These are phyloP conservation scores for Felis chaus DNA, from an alignment of 2,113 vertebrate genomes.

Conservation along the genomic window DNA sequence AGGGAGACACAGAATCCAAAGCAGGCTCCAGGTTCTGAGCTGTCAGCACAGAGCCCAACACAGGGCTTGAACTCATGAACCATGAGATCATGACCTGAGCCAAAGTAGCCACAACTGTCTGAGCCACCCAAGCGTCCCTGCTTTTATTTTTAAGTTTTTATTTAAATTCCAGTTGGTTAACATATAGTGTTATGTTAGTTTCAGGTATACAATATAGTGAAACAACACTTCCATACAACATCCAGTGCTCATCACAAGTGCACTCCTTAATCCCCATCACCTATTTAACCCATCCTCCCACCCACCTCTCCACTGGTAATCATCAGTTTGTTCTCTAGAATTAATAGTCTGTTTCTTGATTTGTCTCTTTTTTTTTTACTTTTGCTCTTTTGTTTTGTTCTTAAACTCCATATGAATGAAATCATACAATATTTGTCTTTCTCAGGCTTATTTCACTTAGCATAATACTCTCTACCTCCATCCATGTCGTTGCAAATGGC, in stretches of 20 bases:
- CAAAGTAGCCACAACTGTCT: too few relatives aligned
- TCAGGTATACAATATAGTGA: not conserved
- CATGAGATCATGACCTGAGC: too few relatives aligned
- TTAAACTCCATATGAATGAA: not conserved
- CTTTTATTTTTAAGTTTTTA: not conserved
- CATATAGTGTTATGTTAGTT: not conserved
- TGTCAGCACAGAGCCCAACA: too few relatives aligned
- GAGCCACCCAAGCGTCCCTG: too few relatives aligned
- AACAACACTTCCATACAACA: not conserved
- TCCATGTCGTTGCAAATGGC: not conserved
- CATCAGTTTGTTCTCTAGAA: not conserved
- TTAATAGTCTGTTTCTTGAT: not conserved
- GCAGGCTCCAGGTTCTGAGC: too few relatives aligned
- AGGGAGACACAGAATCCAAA: too few relatives aligned
- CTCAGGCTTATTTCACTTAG: not conserved
- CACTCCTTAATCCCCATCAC: not conserved
- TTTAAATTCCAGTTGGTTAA: not conserved
- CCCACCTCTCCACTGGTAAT: not conserved
- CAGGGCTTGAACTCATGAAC: too few relatives aligned
- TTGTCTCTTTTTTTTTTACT: not conserved
- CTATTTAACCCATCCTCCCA: not conserved
- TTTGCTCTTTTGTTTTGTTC: not conserved
- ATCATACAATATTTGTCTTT: not conserved
- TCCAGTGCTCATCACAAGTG: not conserved
- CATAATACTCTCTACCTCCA: not conserved